These are phyloP conservation scores for Ariolimax columbianus DNA, from an alignment of 2,888 invertebrate genomes.

Conservation along the genomic window DNA sequence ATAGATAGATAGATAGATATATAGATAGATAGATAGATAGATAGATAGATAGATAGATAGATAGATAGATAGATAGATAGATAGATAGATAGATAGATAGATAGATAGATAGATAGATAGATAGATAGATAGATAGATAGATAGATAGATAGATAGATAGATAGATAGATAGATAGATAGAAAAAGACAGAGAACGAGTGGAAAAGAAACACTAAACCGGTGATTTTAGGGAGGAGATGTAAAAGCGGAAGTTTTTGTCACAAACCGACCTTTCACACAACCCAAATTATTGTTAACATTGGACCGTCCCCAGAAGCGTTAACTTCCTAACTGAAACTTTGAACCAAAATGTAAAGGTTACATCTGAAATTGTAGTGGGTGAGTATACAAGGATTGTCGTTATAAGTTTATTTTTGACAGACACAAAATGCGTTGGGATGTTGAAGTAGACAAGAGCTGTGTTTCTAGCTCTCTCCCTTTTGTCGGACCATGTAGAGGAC, in stretches of 20 bases:
- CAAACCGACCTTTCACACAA: background rate
- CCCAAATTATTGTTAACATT: background rate
- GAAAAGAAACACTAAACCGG: background rate
- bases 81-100: background rate
- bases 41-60: slow-evolving; percentile 9
- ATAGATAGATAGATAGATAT: no score
- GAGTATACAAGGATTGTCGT: background rate
- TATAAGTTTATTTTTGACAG: no score
- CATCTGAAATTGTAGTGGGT: background rate
- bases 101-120: slow-evolving; percentile 17
- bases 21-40: no score
- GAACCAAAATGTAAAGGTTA: background rate
- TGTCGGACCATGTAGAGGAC: no score
- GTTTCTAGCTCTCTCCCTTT: no score
- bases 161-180: slow-evolving; percentile 22
- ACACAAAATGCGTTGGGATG: no score
- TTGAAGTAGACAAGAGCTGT: no score
- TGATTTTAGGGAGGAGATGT: background rate
- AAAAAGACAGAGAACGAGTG: background rate
- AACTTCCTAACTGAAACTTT: background rate
- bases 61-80: background rate
- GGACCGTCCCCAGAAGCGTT: background rate
- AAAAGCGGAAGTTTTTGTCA: background rate
- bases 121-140: background rate
- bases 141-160: background rate